Conservation (phyloP, 2,888 invertebrate species). For the Macaria notata region DNA sequence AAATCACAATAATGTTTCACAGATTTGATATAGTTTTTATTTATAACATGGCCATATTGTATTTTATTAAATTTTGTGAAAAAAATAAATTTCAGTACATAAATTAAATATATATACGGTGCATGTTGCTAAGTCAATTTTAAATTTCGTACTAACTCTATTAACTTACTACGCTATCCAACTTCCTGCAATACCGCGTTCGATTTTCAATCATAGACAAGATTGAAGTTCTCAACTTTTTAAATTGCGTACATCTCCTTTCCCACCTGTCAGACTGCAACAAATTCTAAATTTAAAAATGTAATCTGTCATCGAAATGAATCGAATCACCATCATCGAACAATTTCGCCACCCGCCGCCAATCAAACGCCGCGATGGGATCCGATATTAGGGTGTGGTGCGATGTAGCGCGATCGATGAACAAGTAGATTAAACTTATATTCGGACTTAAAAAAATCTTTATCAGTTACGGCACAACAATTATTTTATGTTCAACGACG, state of each 20-base stretch:
- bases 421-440: neutral
- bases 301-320: conserved; percentile 78
- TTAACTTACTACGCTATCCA: neutral
- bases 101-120: too few species aligned
- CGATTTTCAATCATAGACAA: conserved; percentile 4
- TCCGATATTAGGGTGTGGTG: conserved; percentile 54
- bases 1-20: too few species aligned
- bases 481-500: too few species aligned
- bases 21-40: too few species aligned
- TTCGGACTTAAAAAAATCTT: too few species aligned
- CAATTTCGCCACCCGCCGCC: conserved; percentile 80
- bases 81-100: too few species aligned
- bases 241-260: conserved; percentile 24
- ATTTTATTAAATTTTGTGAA: too few species aligned
- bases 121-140: too few species aligned
- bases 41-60: too few species aligned
- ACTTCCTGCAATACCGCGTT: conserved; percentile 5
- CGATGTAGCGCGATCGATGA: conserved; percentile 28
- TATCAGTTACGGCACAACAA: too few species aligned
- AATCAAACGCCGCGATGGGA: conserved; percentile 75
- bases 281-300: conserved; percentile 45
- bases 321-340: conserved; percentile 69
- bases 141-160: too few species aligned
- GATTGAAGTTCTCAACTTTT: conserved; percentile 13
- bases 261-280: conserved; percentile 25